Evolutionary conservation across 2,888 invertebrate species (phyloP).

Genomic region (Heliconius charithonia): DNA sequence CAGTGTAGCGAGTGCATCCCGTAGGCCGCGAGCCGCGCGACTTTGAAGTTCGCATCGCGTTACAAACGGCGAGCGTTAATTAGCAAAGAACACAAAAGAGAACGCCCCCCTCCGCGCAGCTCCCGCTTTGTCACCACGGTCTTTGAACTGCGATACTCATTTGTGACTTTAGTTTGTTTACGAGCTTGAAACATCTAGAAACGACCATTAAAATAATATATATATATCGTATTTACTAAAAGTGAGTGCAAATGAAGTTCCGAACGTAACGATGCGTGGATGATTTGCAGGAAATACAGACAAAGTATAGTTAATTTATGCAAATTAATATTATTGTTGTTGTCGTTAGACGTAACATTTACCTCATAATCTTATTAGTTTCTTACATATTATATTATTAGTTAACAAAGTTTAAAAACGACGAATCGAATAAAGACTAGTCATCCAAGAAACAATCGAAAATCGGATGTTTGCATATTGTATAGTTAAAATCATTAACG

Average conservation of each 20-base stretch:
- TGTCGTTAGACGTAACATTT: neutral
- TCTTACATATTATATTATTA: neutral
- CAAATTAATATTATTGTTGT: neutral
- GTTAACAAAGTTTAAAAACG: neutral
- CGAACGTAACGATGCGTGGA: conserved; percentile 11
- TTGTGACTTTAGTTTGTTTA: conserved; percentile 61
- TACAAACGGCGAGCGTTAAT: conserved; percentile 45
- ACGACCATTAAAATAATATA: conserved; percentile 35
- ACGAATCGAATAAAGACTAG: neutral
- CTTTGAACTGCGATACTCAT: conserved; percentile 66
- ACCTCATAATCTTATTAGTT: neutral
- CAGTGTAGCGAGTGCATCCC: conserved; percentile 46
- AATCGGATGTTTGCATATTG: neutral
- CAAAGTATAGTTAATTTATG: conserved; percentile 4
- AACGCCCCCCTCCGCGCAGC: conserved; percentile 49
- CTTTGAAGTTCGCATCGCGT: conserved; percentile 35
- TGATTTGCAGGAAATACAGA: conserved; percentile 14
- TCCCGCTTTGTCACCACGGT: conserved; percentile 61
- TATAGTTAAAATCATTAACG: neutral
- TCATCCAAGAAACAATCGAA: neutral
- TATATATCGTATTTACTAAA: conserved; percentile 19
- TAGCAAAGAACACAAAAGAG: conserved; percentile 49
- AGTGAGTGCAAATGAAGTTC: conserved; percentile 23
- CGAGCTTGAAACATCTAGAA: conserved; percentile 59
- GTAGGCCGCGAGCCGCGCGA: conserved; percentile 43